Conservation (phyloP, 2,113 vertebrate genomes). For the Corapipo altera region DNA sequence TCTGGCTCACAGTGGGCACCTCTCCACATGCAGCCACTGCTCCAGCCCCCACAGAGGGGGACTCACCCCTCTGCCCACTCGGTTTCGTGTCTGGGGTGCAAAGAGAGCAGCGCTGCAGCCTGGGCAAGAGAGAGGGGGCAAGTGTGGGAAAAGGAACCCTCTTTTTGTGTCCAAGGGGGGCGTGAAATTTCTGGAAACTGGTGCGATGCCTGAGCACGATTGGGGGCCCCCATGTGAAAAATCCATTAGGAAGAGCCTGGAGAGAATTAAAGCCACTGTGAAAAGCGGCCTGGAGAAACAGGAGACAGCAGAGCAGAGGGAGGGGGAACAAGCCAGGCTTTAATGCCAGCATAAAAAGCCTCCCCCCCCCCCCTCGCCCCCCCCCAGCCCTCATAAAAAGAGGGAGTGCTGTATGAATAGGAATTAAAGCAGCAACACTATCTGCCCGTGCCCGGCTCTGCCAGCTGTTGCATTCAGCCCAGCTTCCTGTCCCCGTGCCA, state of each 20-base stretch:
- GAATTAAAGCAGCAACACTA: constrained; percentile 13
- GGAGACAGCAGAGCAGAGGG: background rate
- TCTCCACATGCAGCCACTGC: accelerated
- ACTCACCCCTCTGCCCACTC: background rate
- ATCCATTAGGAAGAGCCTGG: constrained; percentile 66
- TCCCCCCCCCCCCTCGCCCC: background rate
- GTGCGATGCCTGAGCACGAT: background rate
- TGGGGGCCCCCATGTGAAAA: constrained; percentile 37
- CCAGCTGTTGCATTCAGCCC: constrained; percentile 73
- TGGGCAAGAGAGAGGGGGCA: background rate
- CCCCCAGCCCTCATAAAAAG: background rate
- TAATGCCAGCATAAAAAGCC: constrained; percentile 11
- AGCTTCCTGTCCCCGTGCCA: constrained; percentile 53
- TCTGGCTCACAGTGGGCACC: background rate
- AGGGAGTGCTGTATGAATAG: constrained; percentile 31
- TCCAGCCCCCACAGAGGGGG: background rate
- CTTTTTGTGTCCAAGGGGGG: background rate
- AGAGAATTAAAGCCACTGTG: constrained; percentile 47
- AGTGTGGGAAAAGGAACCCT: constrained; percentile 33
- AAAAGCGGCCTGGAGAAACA: constrained; percentile 38
- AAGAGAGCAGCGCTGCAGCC: background rate
- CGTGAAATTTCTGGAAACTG: constrained; percentile 9
- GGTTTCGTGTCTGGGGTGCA: background rate
- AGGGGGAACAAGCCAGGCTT: constrained; percentile 45
- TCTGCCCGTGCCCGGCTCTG: background rate